Evolutionary conservation across 2,797 vertebrate genomes (phyloP).

Genomic region (Momotus momota): DNA sequence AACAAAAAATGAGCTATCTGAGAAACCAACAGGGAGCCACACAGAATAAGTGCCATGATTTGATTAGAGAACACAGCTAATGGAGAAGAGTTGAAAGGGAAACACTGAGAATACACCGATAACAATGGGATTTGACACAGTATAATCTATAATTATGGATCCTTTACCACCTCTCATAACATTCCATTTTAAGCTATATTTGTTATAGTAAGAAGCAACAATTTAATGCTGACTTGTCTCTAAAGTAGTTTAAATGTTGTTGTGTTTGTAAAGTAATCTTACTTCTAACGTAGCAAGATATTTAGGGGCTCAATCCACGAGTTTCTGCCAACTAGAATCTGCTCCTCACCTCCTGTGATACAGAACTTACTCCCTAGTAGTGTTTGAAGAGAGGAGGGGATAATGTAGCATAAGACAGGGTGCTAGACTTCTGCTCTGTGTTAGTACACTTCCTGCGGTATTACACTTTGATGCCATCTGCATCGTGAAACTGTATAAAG

Average conservation of each 20-base stretch:
- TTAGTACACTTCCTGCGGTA: neutral
- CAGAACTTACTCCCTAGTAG: neutral
- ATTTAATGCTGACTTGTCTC: neutral
- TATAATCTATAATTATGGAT: conserved; percentile 22
- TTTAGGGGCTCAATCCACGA: neutral
- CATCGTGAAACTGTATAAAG: neutral
- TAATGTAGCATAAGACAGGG: neutral
- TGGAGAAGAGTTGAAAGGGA: conserved; percentile 5
- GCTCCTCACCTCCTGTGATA: neutral
- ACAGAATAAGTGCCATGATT: neutral
- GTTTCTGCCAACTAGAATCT: neutral
- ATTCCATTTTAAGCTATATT: conserved; percentile 6
- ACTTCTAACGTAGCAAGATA: neutral
- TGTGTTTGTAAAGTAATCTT: conserved; percentile 1
- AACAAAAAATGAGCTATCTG: neutral
- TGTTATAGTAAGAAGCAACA: neutral
- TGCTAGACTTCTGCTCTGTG: neutral
- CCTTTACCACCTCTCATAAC: conserved; percentile 8
- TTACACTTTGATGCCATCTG: neutral
- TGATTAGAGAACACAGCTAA: conserved; percentile 23
- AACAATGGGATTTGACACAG: neutral
- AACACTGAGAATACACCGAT: neutral
- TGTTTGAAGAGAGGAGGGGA: neutral
- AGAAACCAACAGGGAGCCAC: conserved; percentile 14
- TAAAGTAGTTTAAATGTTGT: neutral